These are phyloP conservation scores for Pogonocherus hispidulus DNA, from an alignment of 2,888 invertebrate genomes.

Conservation along the genomic window DNA sequence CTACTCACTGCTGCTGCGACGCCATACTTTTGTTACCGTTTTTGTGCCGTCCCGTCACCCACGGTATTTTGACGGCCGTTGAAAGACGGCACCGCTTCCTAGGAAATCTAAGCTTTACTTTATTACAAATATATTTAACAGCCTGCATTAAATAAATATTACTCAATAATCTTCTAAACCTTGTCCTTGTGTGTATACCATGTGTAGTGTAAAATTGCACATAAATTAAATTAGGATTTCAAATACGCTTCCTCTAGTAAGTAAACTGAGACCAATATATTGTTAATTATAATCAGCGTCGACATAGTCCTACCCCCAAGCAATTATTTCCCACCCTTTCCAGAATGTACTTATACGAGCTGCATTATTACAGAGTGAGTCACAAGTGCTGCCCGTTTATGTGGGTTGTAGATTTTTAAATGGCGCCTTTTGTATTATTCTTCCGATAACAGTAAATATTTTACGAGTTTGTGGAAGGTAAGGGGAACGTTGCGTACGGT, in stretches of 20 bases:
- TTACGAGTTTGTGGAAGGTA: not conserved
- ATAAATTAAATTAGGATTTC: slow-evolving; percentile 1
- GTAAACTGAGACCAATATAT: not conserved
- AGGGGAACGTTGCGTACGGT: too few species aligned
- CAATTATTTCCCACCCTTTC: not conserved
- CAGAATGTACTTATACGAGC: too few species aligned
- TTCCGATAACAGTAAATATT: slow-evolving; percentile 1
- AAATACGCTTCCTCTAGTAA: not conserved
- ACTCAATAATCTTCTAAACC: too few species aligned
- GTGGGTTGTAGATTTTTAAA: not conserved
- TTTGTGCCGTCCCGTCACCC: too few species aligned
- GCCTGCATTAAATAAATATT: too few species aligned
- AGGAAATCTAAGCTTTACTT: too few species aligned
- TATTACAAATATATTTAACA: too few species aligned
- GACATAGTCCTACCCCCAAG: slow-evolving; percentile 1
- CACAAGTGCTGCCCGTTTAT: not conserved
- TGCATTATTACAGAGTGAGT: slow-evolving; percentile 1
- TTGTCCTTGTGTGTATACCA: too few species aligned
- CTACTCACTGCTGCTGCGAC: too few species aligned
- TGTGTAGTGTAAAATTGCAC: not conserved
- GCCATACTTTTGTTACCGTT: too few species aligned
- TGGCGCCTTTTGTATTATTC: slow-evolving; percentile 7
- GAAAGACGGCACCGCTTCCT: too few species aligned
- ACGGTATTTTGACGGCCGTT: too few species aligned
- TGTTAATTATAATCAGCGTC: not conserved